These are phyloP conservation scores for Melinaea marsaeus DNA, from an alignment of 2,888 invertebrate genomes.

Conservation along the genomic window DNA sequence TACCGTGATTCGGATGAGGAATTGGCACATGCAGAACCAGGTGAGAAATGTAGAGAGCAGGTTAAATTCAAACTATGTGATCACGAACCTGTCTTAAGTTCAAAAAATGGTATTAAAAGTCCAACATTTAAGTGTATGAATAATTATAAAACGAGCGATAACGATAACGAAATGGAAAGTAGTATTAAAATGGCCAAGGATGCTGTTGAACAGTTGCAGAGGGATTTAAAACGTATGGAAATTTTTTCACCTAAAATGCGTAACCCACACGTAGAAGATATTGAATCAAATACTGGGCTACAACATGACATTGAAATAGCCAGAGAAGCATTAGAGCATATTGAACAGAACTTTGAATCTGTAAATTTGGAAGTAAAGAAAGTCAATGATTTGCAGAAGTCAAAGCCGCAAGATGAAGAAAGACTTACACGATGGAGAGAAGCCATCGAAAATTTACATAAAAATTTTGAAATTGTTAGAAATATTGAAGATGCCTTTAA, in stretches of 20 bases:
- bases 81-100: constrained; percentile 40
- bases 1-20: constrained; percentile 65
- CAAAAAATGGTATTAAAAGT: constrained; percentile 36
- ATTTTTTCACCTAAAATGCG: constrained; percentile 34
- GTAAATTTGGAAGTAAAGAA: constrained; percentile 44
- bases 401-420: constrained; percentile 47
- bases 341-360: constrained; percentile 53
- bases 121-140: constrained; percentile 37
- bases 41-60: constrained; percentile 56
- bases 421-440: constrained; percentile 62
- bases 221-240: constrained; percentile 52
- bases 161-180: constrained; percentile 54
- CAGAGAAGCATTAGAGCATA: constrained; percentile 54
- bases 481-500: constrained; percentile 63
- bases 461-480: constrained; percentile 52
- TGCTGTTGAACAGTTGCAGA: constrained; percentile 62
- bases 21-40: constrained; percentile 48
- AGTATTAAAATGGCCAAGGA: constrained; percentile 62
- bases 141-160: constrained; percentile 31
- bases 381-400: constrained; percentile 38
- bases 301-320: constrained; percentile 60
- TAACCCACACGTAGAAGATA: constrained; percentile 17
- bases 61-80: constrained; percentile 64
- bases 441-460: constrained; percentile 52
- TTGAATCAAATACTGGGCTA: constrained; percentile 46